Base-by-base conservation (phyloP, 2,888 invertebrate genomes). In the Endotricha flammealis region DNA sequence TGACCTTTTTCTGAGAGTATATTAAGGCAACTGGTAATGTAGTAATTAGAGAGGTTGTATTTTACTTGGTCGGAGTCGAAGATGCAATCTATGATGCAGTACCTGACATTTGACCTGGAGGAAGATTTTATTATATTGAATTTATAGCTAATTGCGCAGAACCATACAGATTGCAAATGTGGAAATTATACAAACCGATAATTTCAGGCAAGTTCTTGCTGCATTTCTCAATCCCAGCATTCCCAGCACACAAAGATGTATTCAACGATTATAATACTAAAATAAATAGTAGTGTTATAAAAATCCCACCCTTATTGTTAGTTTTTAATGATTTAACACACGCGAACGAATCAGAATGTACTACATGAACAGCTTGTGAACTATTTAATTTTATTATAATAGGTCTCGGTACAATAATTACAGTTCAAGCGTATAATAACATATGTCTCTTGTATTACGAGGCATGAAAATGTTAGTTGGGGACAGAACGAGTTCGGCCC, bases 101-200 rank as follows among this genome's bases (percentile, higher is more conserved):
- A 58, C 50, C 50, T 67, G 75, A 57, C 77, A 58, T 70, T 68
- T 77, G 73, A 76, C 75, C 74, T 50, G 46, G 34, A 46, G 57
- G 50, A 58, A 50, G 46, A 40, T 50, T 57, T 61, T 62, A 63
- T 57, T 56, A 47, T 43, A 8, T 20, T 12, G 12, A 30, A 10
- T 9, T 8, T 31, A 31, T 31, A 11, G 17, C n/a, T n/a, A 27
- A 12, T 11, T 12, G 12, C 12, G 8, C 25, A 20, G n/a, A n/a
- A n/a, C n/a, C 12, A 11, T 9, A 9, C 13, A 10, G 38, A 36
- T 41, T 35, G 32, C 43, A 33, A 38, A 20, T 20, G 7, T 7
- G 20, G 6, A 16, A 16, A 16, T 16, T 20, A 7, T 20, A 20
- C 7, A 20, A 20, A 20, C n/a, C 2, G 3, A 20, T n/a, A n/a